phyloP scores from a whole-genome alignment of 1,140 invertebrate species.

The Sinella curviseta region DNA sequence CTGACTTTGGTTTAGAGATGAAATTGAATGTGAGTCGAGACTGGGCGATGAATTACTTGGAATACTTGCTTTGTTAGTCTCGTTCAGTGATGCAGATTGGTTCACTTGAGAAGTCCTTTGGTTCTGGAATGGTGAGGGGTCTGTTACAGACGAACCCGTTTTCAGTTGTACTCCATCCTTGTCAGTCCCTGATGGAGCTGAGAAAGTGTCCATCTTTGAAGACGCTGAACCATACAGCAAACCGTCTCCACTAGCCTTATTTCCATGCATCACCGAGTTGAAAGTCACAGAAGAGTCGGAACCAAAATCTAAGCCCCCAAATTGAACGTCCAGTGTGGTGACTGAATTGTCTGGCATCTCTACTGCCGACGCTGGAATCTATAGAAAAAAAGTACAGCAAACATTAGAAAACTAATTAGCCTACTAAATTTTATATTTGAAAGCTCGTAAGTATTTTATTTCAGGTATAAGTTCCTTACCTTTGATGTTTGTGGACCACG shows the following conservation, averaged over 20 bases:
- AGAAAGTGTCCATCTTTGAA: conserved; percentile 37
- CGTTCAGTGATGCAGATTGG: background rate
- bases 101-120: conserved; percentile 29
- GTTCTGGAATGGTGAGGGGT: conserved; percentile 43
- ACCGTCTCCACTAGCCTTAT: conserved; percentile 34
- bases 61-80: conserved; percentile 8
- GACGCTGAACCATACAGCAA: conserved; percentile 39
- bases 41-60: conserved; percentile 5
- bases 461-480: no score
- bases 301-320: conserved; percentile 83
- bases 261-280: conserved; percentile 44
- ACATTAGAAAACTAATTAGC: conserved; percentile 41
- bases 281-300: conserved; percentile 40
- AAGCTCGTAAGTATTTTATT: no score
- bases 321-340: conserved; percentile 85
- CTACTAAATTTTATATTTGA: no score
- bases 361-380: conserved; percentile 89
- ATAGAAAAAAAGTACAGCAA: conserved; percentile 21
- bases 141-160: conserved; percentile 7
- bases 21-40: conserved; percentile 19
- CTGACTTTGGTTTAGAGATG: conserved; percentile 35
- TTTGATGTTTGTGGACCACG: conserved; percentile 81
- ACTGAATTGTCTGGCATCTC: conserved; percentile 89
- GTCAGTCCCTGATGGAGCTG: conserved; percentile 29
- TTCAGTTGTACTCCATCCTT: conserved; percentile 29